A percentile compares a stretch with the other conserved stretches of the same genome.
Evolutionary conservation across 2,888 invertebrate species (phyloP).

Genomic region (Silvanus unidentatus): DNA sequence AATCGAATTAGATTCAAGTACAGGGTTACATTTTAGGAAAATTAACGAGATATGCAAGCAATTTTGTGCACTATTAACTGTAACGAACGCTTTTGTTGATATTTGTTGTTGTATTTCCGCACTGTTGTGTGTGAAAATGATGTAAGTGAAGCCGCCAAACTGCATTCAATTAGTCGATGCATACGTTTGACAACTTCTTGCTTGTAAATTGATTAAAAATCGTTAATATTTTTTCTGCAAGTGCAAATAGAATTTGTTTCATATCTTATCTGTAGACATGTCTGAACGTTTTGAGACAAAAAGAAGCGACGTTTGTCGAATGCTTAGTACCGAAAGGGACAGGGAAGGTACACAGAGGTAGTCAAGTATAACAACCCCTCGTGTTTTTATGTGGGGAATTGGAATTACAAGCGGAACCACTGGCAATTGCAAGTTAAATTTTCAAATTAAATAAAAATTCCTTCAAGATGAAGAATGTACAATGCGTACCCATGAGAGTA

Average conservation of each 20-base stretch:
- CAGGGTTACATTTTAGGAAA: too few relatives aligned
- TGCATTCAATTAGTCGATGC: too few relatives aligned
- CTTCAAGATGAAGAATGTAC: too few relatives aligned
- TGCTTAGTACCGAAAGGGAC: not conserved
- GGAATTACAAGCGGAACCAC: not conserved
- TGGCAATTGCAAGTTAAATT: too few relatives aligned
- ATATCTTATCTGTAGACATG: too few relatives aligned
- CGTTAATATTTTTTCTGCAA: too few relatives aligned
- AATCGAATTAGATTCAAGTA: not conserved
- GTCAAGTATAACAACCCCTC: slow-evolving; percentile 1
- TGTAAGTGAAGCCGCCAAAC: not conserved
- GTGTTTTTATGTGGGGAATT: not conserved
- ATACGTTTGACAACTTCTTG: too few relatives aligned
- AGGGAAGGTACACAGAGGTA: not conserved
- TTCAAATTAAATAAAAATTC: too few relatives aligned
- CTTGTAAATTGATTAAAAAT: too few relatives aligned
- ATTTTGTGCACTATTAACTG: slow-evolving; percentile 8
- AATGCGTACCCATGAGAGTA: too few relatives aligned
- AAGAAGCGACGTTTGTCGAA: slow-evolving; percentile 1
- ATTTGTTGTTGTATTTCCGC: slow-evolving; percentile 8
- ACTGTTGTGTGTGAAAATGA: slow-evolving; percentile 9
- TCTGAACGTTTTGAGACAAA: too few relatives aligned
- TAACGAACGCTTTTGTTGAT: slow-evolving; percentile 5
- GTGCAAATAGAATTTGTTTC: too few relatives aligned
- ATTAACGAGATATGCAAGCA: not conserved